A percentile compares a stretch with the other conserved stretches of the same genome.
Conservation (phyloP, 2,113 vertebrate genomes). For the Ginglymostoma cirratum region DNA sequence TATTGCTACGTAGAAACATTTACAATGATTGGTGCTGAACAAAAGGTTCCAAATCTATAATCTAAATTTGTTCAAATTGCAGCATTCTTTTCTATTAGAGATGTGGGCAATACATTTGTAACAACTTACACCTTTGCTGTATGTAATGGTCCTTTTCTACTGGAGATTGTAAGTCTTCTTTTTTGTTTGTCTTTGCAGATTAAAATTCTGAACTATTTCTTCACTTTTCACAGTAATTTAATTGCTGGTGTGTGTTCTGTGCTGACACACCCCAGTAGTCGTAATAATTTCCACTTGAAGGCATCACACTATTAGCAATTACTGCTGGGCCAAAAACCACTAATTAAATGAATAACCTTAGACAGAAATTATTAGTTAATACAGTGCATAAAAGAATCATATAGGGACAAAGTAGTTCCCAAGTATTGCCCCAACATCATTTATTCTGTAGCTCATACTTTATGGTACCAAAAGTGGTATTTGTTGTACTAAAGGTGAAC, state of each 20-base stretch:
- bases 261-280: constrained; percentile 18
- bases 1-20: background rate
- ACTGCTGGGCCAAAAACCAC: constrained; percentile 1
- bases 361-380: background rate
- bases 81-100: background rate
- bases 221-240: background rate
- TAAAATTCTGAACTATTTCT: background rate
- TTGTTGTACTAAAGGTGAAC: background rate
- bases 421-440: background rate
- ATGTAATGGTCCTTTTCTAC: background rate
- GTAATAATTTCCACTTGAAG: background rate
- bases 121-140: background rate
- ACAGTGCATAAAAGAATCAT: constrained; percentile 5
- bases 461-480: background rate
- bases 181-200: background rate
- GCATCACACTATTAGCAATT: constrained; percentile 3
- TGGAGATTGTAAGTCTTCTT: background rate
- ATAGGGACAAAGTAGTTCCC: background rate
- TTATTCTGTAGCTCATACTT: background rate
- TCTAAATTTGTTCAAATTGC: background rate
- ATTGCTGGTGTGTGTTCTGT: background rate
- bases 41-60: background rate
- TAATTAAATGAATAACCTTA: constrained; percentile 29
- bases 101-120: background rate
- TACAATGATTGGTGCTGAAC: background rate